Base-by-base conservation (phyloP, 1,140 invertebrate species). In the Bradysia coprophila region DNA sequence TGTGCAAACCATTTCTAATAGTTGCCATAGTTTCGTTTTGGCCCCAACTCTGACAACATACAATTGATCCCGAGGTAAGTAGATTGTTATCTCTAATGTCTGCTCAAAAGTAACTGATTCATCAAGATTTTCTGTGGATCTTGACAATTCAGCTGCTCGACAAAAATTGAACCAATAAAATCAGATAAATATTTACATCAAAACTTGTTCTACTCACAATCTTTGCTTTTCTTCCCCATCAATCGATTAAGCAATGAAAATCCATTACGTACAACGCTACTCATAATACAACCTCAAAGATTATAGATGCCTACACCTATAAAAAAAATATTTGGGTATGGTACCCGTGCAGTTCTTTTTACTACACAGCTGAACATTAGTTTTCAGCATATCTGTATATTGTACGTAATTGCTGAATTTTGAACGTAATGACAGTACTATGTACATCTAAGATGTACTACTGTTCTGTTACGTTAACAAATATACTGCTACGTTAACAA, bases 11-110 rank as follows among this genome's bases (percentile, higher is more conserved):
- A 78, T 71, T 20, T 67, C 61, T 46, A 86, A 82, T 71, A 49
- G 81, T 72, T 41, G 72, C 63, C 24, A 87, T 56, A 34, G 68
- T 61, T 42, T 72, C 71, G 57, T 75, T 68, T 40, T 76, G 71
- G 55, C 78, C 72, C 43, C 58, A 32, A 61, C 28, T 0, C 58
- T 49, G 13, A 52, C 45, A 41, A 61, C 58, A 54, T 78, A 83
- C 19, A 89, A 67, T 61, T 91, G 85, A 59, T 83, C 81, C 40
- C 76, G 71, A 10, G 86, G 86, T 44, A 91, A 61, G 56, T 87
- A 78, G 13, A 91, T 80, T 5, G 57, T 61, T 18, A 61, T 60
- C 37, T 57, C 54, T 38, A 61, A 61, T 13, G 57, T 60, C 46
- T 61, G 58, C 47, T 61, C 58, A 22, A 61, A 60, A 15, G 23